Percentiles rank a stretch among this genome's conserved stretches.
phyloP scores from a whole-genome alignment of 2,113 vertebrate species.

The Serinus canaria region DNA sequence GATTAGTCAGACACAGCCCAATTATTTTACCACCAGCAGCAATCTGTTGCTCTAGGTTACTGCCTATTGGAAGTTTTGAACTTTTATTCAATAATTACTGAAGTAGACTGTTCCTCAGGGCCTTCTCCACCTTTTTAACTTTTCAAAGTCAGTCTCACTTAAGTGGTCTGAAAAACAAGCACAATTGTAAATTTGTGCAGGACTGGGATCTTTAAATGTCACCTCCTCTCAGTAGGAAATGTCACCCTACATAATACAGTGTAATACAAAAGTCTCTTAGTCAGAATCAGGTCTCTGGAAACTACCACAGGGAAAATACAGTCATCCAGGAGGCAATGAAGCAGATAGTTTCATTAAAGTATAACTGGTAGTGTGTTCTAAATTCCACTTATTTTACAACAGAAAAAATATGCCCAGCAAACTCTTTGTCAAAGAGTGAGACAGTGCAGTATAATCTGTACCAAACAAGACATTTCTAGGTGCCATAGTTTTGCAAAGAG shows the following conservation, averaged over 20 bases:
- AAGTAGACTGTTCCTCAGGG: neutral
- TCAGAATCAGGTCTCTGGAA: constrained; percentile 40
- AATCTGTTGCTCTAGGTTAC: neutral
- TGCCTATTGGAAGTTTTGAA: neutral
- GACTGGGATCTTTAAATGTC: constrained; percentile 13
- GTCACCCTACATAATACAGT: neutral
- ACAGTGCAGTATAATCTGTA: neutral
- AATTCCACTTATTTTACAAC: neutral
- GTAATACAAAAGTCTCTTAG: neutral
- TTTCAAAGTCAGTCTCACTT: neutral
- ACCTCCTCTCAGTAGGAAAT: neutral
- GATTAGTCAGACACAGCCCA: neutral
- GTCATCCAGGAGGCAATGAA: constrained; percentile 11
- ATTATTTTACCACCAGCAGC: neutral
- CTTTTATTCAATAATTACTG: neutral
- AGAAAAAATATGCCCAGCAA: neutral
- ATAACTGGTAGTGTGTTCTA: neutral
- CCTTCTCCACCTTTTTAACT: neutral
- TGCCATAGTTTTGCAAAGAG: fast-evolving
- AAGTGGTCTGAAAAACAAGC: neutral
- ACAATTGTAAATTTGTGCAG: constrained; percentile 4
- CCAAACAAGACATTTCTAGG: neutral
- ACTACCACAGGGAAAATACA: constrained; percentile 1
- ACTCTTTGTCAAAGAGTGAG: neutral
- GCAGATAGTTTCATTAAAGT: neutral